These are phyloP conservation scores for Camelus bactrianus DNA, from an alignment of 2,113 vertebrate genomes.

Conservation along the genomic window DNA sequence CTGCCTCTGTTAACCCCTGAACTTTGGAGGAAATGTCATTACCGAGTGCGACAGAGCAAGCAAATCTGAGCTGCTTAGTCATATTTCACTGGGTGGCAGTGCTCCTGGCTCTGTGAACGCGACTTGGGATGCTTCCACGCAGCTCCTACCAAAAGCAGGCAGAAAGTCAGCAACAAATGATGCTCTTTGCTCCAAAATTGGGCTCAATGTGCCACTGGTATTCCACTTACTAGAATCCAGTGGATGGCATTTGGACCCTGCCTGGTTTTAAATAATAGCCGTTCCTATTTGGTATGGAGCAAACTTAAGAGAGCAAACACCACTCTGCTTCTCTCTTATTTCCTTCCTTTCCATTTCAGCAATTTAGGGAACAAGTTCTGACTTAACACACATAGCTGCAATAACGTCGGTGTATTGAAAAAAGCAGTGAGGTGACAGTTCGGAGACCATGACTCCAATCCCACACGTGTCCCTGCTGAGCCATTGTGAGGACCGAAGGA, in stretches of 20 bases:
- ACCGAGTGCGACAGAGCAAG: background rate
- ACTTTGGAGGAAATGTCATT: constrained; percentile 75
- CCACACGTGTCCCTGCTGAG: background rate
- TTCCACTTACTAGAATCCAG: constrained; percentile 47
- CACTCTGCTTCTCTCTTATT: background rate
- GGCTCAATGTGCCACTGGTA: constrained; percentile 34
- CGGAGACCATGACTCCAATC: background rate
- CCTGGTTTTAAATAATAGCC: background rate
- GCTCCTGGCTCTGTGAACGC: constrained; percentile 22
- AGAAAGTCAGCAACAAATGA: constrained; percentile 59
- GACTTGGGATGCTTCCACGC: background rate
- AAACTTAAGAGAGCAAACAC: constrained; percentile 50
- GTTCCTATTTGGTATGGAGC: background rate
- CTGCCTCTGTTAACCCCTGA: constrained; percentile 58
- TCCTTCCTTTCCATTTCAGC: constrained; percentile 47
- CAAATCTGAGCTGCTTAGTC: constrained; percentile 71
- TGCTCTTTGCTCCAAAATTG: constrained; percentile 54
- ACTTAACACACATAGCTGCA: background rate
- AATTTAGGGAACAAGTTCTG: constrained; percentile 72
- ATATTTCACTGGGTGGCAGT: constrained; percentile 42
- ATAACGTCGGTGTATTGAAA: background rate
- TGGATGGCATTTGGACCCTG: background rate
- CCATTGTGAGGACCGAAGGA: background rate
- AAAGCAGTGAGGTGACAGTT: background rate
- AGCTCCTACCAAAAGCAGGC: constrained; percentile 50